phyloP scores from a whole-genome alignment of 1,140 invertebrate species.

The Rhizoglyphus robini region DNA sequence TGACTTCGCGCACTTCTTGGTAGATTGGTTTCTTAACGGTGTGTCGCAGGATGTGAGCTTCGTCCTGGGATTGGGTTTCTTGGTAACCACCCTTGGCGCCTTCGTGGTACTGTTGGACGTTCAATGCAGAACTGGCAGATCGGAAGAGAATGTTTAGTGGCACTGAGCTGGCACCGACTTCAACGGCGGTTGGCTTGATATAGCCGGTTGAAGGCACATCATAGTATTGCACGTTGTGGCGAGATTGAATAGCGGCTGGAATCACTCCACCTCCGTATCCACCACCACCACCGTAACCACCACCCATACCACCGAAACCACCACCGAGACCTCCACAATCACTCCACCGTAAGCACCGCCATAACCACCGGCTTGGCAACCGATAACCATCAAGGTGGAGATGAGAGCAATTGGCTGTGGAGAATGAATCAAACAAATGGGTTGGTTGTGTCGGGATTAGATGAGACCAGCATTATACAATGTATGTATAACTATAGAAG shows the following conservation, averaged over 20 bases:
- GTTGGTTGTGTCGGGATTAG: too few species aligned
- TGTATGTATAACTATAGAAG: too few species aligned
- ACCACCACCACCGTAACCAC: constrained; percentile 6
- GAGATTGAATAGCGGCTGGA: constrained; percentile 13
- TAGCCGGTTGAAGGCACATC: constrained; percentile 16
- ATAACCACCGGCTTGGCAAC: background rate
- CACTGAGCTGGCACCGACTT: constrained; percentile 11
- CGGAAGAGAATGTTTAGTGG: constrained; percentile 20
- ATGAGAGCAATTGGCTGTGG: constrained; percentile 2
- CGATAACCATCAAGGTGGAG: background rate
- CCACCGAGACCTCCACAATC: too few species aligned
- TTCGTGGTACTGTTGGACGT: constrained; percentile 5
- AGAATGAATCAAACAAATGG: background rate
- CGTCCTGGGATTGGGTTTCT: constrained; percentile 17
- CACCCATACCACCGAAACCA: constrained; percentile 3
- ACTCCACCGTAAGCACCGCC: background rate
- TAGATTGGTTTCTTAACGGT: constrained; percentile 1
- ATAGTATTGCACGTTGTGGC: constrained; percentile 7
- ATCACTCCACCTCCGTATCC: constrained; percentile 13
- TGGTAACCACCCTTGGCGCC: constrained; percentile 7
- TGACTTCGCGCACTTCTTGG: background rate
- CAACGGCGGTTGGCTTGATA: constrained; percentile 1
- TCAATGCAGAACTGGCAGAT: constrained; percentile 13
- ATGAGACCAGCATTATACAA: too few species aligned
- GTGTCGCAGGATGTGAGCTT: background rate